phyloP scores from a whole-genome alignment of 1,140 invertebrate genomes.

The Drosophila equinoxialis region DNA sequence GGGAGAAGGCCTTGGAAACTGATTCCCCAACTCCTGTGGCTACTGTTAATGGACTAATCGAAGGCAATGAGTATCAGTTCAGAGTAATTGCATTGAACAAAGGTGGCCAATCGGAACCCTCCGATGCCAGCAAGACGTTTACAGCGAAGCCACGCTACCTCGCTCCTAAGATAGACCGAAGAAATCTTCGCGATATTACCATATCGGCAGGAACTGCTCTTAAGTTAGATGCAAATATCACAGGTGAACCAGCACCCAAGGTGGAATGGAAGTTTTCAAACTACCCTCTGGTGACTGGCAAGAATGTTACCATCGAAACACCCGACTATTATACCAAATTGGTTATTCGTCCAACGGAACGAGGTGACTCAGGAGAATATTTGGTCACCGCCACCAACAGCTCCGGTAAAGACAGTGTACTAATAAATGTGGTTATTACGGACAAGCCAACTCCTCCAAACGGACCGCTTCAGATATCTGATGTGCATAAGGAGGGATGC shows the following conservation, averaged over 20 bases:
- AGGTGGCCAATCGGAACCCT: slow-evolving; percentile 94
- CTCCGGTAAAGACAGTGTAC: slow-evolving; percentile 94
- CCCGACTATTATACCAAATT: slow-evolving; percentile 95
- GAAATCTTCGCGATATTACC: slow-evolving; percentile 93
- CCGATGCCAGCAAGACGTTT: slow-evolving; percentile 93
- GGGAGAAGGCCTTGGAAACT: slow-evolving; percentile 95
- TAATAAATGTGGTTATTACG: slow-evolving; percentile 95
- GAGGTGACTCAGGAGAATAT: slow-evolving; percentile 94
- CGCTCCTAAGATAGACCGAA: slow-evolving; percentile 97
- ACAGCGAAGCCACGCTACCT: slow-evolving; percentile 95
- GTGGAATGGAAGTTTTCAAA: slow-evolving; percentile 93
- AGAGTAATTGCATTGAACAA: slow-evolving; percentile 98
- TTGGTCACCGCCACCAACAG: slow-evolving; percentile 93
- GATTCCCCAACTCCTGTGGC: slow-evolving; percentile 88
- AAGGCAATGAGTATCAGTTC: slow-evolving; percentile 99
- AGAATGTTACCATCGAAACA: slow-evolving; percentile 89
- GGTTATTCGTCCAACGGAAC: slow-evolving; percentile 90
- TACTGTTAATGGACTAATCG: slow-evolving; percentile 93
- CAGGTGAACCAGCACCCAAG: slow-evolving; percentile 95
- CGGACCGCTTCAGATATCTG: slow-evolving; percentile 93
- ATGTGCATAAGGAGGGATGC: slow-evolving; percentile 96
- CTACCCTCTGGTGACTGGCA: slow-evolving; percentile 84
- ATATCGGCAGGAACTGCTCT: slow-evolving; percentile 95
- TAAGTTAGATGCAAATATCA: slow-evolving; percentile 96
- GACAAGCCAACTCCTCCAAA: slow-evolving; percentile 94